These are phyloP conservation scores for Heliconius cydno DNA, from an alignment of 2,888 invertebrate genomes.

Conservation along the genomic window DNA sequence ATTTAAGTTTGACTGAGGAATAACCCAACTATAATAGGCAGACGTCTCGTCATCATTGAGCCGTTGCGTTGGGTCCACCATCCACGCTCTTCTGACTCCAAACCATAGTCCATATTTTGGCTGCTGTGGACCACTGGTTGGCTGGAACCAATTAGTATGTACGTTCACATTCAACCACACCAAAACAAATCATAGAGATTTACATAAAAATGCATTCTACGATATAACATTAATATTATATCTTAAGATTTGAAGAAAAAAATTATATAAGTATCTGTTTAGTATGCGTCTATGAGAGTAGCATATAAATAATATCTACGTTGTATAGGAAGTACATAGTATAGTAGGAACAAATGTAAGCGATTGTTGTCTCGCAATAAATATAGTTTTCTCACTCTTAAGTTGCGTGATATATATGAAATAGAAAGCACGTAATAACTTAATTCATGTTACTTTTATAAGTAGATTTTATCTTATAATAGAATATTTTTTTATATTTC, in stretches of 20 bases:
- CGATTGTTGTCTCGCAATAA: not conserved
- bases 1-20: too few relatives aligned
- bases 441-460: constrained; percentile 18
- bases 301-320: not conserved
- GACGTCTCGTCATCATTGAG: too few relatives aligned
- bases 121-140: too few relatives aligned
- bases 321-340: not conserved
- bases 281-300: not conserved
- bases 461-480: constrained; percentile 1
- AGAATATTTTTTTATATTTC: not conserved
- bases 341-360: not conserved
- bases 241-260: not conserved
- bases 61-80: too few relatives aligned
- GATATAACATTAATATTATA: not conserved
- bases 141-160: not conserved
- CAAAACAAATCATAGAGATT: not conserved
- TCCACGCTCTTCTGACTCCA: too few relatives aligned
- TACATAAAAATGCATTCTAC: not conserved
- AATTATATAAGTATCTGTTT: not conserved
- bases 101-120: too few relatives aligned
- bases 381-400: constrained; percentile 8
- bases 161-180: not conserved
- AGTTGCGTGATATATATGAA: constrained; percentile 4
- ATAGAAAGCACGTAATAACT: constrained; percentile 18
- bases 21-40: too few relatives aligned